Evolutionary conservation across 2,888 invertebrate genomes (phyloP).

Genomic region (Didymodactylos carnosus): DNA sequence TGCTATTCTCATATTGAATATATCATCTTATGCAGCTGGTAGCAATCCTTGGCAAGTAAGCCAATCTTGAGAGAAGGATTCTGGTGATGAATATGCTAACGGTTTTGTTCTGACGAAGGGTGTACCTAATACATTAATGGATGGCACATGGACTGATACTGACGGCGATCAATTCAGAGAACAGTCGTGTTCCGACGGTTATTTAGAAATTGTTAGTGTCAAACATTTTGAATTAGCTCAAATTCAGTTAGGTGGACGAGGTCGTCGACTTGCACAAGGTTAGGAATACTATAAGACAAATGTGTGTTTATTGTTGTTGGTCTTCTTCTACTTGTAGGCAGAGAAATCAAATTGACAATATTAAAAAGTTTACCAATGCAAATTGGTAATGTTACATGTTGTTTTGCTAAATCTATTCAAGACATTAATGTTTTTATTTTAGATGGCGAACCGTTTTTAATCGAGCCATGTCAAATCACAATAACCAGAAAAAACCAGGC

Average conservation of each 20-base stretch:
- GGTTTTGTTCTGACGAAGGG: no score
- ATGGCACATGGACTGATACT: neutral
- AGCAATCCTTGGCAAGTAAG: slow-evolving; percentile 12
- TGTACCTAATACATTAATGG: no score
- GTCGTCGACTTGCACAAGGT: neutral
- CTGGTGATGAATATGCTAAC: no score
- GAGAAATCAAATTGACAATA: neutral
- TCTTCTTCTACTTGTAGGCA: neutral
- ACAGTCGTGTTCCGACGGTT: neutral
- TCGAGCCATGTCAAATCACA: neutral
- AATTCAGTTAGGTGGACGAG: neutral
- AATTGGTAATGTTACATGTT: no score
- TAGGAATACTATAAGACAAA: neutral
- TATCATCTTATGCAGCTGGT: neutral
- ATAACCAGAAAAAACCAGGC: slow-evolving; percentile 11
- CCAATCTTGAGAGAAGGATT: no score
- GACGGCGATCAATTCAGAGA: neutral
- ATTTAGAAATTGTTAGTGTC: slow-evolving; percentile 10
- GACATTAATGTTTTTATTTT: no score
- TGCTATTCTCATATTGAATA: neutral
- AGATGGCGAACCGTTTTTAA: slow-evolving; percentile 10
- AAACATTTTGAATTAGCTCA: neutral
- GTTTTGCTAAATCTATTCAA: no score
- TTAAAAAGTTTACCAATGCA: slow-evolving; percentile 2
- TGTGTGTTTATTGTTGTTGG: no score